Evolutionary conservation across 1,140 invertebrate species (phyloP).

Genomic region (Oppia nitens): DNA sequence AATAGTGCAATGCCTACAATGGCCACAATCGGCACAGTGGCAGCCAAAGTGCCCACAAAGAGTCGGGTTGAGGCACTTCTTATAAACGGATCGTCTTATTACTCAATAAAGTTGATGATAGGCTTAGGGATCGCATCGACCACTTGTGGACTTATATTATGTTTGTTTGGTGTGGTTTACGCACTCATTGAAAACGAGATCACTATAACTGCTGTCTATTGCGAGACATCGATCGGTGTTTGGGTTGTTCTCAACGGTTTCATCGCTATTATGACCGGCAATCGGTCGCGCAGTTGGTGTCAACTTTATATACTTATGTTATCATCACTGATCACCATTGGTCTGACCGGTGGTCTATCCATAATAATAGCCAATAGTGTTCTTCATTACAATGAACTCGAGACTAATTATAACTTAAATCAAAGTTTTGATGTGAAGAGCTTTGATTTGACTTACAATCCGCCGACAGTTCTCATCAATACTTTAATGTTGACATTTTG

Average conservation of each 20-base stretch:
- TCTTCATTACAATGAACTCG: background rate
- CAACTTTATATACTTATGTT: background rate
- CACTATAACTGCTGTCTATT: background rate
- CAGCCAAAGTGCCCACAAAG: background rate
- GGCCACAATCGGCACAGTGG: background rate
- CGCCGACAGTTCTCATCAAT: background rate
- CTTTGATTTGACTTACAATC: background rate
- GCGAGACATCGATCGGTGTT: background rate
- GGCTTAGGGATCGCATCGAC: background rate
- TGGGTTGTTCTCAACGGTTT: slow-evolving; percentile 2
- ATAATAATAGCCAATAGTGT: slow-evolving; percentile 7
- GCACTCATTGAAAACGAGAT: background rate
- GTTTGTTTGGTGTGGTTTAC: slow-evolving; percentile 1
- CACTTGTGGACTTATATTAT: background rate
- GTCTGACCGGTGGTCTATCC: background rate
- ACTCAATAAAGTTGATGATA: slow-evolving; percentile 1
- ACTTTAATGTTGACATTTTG: slow-evolving; percentile 1
- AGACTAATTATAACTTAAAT: background rate
- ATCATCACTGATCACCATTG: slow-evolving; percentile 2
- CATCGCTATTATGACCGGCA: background rate
- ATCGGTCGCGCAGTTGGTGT: background rate
- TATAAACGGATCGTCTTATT: background rate
- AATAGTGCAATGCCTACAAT: background rate
- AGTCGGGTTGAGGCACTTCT: background rate
- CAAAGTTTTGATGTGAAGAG: background rate